Evolutionary conservation across 2,113 vertebrate species (phyloP).

Genomic region (Phasianus colchicus): DNA sequence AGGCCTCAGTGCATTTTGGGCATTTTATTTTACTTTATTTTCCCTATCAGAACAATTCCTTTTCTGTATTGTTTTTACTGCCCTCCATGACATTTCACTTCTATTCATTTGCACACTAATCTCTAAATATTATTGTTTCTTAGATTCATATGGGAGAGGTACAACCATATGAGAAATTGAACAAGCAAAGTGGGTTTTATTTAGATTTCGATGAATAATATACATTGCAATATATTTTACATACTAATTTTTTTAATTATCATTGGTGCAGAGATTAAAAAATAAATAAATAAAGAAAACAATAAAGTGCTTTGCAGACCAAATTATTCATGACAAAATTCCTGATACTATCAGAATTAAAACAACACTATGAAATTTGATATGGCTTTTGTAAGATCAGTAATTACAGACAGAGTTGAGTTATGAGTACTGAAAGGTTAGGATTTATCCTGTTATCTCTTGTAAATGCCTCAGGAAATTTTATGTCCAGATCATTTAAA

Average conservation of each 20-base stretch:
- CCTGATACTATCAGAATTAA: background rate
- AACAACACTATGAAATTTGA: background rate
- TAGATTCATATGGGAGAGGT: background rate
- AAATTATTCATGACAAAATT: background rate
- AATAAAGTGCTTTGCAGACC: background rate
- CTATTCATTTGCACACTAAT: background rate
- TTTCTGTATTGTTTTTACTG: background rate
- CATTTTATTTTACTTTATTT: background rate
- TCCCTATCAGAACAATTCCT: background rate
- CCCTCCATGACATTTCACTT: background rate
- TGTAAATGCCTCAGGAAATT: background rate
- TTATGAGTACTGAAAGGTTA: background rate
- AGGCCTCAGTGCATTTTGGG: background rate
- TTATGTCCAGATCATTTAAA: background rate
- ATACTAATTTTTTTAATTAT: background rate
- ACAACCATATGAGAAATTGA: background rate
- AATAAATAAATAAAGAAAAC: background rate
- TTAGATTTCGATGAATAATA: background rate
- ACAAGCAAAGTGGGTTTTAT: background rate
- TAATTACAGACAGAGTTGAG: background rate
- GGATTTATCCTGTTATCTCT: background rate
- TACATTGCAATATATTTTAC: background rate
- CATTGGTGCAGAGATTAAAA: background rate
- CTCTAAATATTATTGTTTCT: background rate
- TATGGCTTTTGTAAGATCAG: background rate